Conservation (phyloP, 2,113 vertebrate genomes). For the Collichthys lucidus region DNA sequence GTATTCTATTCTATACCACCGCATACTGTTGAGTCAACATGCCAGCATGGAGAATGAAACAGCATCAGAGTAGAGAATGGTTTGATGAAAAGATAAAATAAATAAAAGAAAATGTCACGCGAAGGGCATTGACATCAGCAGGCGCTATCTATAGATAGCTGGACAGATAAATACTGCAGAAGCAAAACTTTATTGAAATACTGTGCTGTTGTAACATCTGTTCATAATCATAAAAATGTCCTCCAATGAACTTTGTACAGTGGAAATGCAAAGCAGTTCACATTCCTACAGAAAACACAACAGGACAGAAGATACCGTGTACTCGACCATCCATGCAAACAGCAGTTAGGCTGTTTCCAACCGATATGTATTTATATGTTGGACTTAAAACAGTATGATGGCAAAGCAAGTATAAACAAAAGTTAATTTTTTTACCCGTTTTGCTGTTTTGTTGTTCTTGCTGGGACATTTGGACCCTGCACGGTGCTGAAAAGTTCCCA, state of each 20-base stretch:
- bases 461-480: conserved; percentile 24
- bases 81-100: conserved; percentile 7
- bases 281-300: conserved; percentile 6
- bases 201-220: conserved; percentile 4
- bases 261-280: conserved; percentile 1
- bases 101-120: neutral
- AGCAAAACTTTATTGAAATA: conserved; percentile 1
- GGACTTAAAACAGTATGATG: conserved; percentile 29
- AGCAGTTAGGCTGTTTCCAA: conserved; percentile 41
- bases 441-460: conserved; percentile 19
- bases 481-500: conserved; percentile 21
- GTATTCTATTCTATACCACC: neutral
- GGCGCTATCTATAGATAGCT: neutral
- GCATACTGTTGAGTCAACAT: conserved; percentile 13
- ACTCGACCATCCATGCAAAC: conserved; percentile 14
- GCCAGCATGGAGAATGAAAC: conserved; percentile 1
- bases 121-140: neutral
- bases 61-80: neutral
- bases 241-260: neutral
- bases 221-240: neutral
- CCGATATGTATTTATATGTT: conserved; percentile 10
- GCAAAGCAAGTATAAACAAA: conserved; percentile 22
- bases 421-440: neutral
- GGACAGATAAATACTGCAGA: neutral
- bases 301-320: conserved; percentile 8